Evolutionary conservation across 1,140 invertebrate genomes (phyloP), one percentile per base, ranked within the genome.

Genomic region (Rhyzopertha dominica): DNA sequence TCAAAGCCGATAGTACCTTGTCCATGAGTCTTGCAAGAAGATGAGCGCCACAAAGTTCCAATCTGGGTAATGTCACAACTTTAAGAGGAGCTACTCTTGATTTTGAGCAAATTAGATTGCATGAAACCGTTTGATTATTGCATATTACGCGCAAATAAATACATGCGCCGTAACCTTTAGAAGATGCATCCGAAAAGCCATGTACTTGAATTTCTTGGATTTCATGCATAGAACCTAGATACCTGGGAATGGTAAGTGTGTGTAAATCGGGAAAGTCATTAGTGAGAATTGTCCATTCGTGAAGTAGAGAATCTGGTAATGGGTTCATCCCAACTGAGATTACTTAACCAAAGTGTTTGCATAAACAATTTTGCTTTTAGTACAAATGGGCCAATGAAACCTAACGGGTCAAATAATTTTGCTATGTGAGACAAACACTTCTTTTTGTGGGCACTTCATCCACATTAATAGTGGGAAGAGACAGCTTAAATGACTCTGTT

Each of bases 381-480:
- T 2, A 58, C 56, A 7, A 66, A 30, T 14, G 66, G 64, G 18
- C 51, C 49, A 12, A 68, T 19, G 12, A 66, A 49, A 18, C 67
- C 68, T 10, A 67, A 49, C 13, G 68, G 68, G 48, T 72, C 69
- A 45, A 65, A 72, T 0, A 68, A 37, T 37, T 40, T 42, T 10
- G 53, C 51, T 7, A 64, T 49, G 13, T 51, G 43, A 3, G 61
- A 57, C 5, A 67, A 43, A 22, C n/a, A n/a, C 12, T 47, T 45
- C 61, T 35, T 46, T 67, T 67, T 39, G 60, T 65, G 19, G 23
- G 16, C 16, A 8, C 23, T 4, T 34, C 32, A 20, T 43, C 32
- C 32, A 7, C 12, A 19, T 31, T 43, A 35, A 13, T 14, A 32
- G 9, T 4, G 40, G n/a, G 40, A 18, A 36, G 7, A 12, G 26